Conservation (phyloP, 30 jellyfish, hydroid and myxozoan genomes). For the Nemopilema nomurai region DNA sequence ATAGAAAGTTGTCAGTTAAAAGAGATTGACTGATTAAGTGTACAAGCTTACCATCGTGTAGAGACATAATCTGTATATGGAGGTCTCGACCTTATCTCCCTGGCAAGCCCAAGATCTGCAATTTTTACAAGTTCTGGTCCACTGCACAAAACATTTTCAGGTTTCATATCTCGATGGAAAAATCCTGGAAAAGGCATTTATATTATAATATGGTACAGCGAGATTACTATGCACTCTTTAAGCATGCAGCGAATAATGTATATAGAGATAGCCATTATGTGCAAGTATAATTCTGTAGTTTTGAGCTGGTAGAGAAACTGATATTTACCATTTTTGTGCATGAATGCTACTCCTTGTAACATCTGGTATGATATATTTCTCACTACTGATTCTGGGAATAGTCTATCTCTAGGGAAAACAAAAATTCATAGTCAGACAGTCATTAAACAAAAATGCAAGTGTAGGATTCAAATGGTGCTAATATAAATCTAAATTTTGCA, state of each 20-base stretch:
- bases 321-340: conserved; percentile 92
- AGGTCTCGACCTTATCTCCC: conserved; percentile 96
- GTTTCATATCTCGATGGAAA: conserved; percentile 98
- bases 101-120: conserved; percentile 95
- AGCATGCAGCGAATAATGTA: no score
- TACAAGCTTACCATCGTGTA: conserved; percentile 86
- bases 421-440: neutral
- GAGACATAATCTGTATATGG: conserved; percentile 98
- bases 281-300: no score
- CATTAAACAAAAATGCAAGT: no score
- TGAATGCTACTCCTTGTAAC: conserved; percentile 91
- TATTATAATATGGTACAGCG: neutral
- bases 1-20: no score
- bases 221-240: no score
- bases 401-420: conserved; percentile 71
- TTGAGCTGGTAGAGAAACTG: no score
- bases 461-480: no score
- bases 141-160: conserved; percentile 95
- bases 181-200: conserved; percentile 62
- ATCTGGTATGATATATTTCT: conserved; percentile 92
- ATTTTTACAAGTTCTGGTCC: conserved; percentile 97
- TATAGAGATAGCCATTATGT: no score
- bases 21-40: neutral
- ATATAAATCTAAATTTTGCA: neutral
- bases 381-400: conserved; percentile 93